Conservation (phyloP, 2,113 vertebrate genomes). For the Cygnus buccinator region DNA sequence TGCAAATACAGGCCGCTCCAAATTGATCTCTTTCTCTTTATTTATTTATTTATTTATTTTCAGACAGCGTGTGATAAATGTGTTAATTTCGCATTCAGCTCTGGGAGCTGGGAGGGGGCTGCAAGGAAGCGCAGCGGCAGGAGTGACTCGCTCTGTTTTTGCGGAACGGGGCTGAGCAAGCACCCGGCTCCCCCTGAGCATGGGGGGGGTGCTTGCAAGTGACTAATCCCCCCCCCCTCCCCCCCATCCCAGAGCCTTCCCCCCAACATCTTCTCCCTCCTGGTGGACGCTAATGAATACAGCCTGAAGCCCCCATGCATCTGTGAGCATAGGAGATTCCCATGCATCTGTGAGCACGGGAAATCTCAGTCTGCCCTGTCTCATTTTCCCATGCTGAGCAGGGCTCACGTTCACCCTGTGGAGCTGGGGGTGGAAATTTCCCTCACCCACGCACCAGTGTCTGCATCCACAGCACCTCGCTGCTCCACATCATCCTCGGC, state of each 20-base stretch:
- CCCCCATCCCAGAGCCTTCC: not conserved
- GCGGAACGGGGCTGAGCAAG: not conserved
- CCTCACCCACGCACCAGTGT: not conserved
- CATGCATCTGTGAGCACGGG: not conserved
- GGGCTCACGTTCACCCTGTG: not conserved
- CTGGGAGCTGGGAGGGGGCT: not conserved
- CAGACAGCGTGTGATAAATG: conserved; percentile 24
- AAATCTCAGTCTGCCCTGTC: not conserved
- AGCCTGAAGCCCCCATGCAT: not conserved
- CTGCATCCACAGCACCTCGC: not conserved
- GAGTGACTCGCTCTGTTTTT: not conserved
- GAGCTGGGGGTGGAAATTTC: not conserved
- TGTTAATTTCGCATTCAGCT: conserved; percentile 44
- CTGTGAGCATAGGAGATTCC: too few relatives aligned
- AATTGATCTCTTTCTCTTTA: conserved; percentile 10
- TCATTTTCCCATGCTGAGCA: rapidly evolving
- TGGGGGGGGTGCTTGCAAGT: not conserved
- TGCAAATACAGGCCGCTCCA: conserved; percentile 63
- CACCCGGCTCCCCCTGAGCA: not conserved
- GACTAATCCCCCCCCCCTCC: not conserved
- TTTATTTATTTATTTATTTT: not conserved
- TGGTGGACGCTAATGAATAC: rapidly evolving
- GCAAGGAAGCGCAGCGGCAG: not conserved
- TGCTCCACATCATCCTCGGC: rapidly evolving
- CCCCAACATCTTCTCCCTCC: rapidly evolving